Evolutionary conservation across 2,888 invertebrate species (phyloP), one percentile per base, ranked within the genome.

Genomic region (Drosophila atripex): DNA sequence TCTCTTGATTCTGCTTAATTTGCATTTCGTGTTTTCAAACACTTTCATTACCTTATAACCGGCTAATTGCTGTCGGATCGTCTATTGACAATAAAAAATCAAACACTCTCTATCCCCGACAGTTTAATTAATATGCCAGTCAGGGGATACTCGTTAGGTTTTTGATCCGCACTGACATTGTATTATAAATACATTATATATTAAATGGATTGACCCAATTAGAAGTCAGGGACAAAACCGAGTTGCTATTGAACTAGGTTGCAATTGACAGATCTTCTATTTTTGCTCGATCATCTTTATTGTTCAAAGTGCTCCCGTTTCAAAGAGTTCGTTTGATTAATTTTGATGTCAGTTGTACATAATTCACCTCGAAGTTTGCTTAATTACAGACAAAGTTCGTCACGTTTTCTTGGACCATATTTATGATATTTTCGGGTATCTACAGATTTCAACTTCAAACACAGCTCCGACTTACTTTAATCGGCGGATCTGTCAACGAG

Each of bases 191-290:
- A 21, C 35, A 35, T 39, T 49, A 35, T 35, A 35, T 14, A 64
- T 35, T 28, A 43, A 38, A 35, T 16, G 47, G 55, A 64, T 55
- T 65, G 65, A 55, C 65, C 65, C 65, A 65, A 64, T 65, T 65
- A n/a, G 7, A 0, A 45, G 49, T 55, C 63, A 63, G 63, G 51
- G 63, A 25, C 63, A 11, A 2, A 28, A 14, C 8, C 18, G 12
- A 21, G 45, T 21, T 51, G 45, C 41, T 57, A 39, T 51, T 52
- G n/a, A 63, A 51, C 16, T 14, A 9, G 41, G 14, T 12, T 41
- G 9, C 18, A 41, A 12, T 21, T n/a, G 14, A 35, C 2, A 35
- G 35, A 28, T 43, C 38, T 8, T 38, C 14, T 45, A 16, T 46
- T 45, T 56, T 46, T 28, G 46, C 56, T 21, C 9, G 4, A 59